Percentiles rank a stretch among this genome's conserved stretches.
phyloP scores from a whole-genome alignment of 2,113 vertebrate species.

The Tachuris rubrigastra region DNA sequence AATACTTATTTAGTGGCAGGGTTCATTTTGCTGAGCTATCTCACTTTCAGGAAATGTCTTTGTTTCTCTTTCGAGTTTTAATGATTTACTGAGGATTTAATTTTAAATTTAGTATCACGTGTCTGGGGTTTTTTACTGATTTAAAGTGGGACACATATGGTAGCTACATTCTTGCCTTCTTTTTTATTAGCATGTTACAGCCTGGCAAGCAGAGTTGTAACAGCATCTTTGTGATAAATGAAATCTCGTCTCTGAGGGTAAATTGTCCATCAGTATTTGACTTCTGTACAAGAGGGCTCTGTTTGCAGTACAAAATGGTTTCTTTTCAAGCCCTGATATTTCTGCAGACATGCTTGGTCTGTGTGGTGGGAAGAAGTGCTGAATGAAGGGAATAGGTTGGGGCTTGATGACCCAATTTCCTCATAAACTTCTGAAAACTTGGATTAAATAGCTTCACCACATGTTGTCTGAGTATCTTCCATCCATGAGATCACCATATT shows the following conservation, averaged over 20 bases:
- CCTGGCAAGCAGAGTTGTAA: background rate
- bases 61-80: background rate
- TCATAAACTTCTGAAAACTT: background rate
- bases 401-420: background rate
- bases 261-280: background rate
- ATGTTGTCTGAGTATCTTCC: background rate
- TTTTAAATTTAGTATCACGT: background rate
- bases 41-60: slow-evolving; percentile 13
- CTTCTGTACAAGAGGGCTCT: fast-evolving
- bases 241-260: background rate
- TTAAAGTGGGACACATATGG: background rate
- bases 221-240: background rate
- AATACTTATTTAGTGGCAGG: slow-evolving; percentile 37
- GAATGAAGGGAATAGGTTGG: background rate
- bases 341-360: background rate
- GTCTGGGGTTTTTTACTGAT: background rate
- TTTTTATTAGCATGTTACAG: background rate
- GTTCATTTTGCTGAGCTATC: slow-evolving; percentile 26
- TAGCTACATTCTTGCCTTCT: background rate
- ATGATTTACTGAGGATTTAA: background rate
- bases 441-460: background rate
- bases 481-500: fast-evolving
- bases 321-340: background rate
- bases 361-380: background rate
- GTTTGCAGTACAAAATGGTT: background rate